These are phyloP conservation scores for Schizotus pectinicornis DNA, from an alignment of 2,888 invertebrate species.

Conservation along the genomic window DNA sequence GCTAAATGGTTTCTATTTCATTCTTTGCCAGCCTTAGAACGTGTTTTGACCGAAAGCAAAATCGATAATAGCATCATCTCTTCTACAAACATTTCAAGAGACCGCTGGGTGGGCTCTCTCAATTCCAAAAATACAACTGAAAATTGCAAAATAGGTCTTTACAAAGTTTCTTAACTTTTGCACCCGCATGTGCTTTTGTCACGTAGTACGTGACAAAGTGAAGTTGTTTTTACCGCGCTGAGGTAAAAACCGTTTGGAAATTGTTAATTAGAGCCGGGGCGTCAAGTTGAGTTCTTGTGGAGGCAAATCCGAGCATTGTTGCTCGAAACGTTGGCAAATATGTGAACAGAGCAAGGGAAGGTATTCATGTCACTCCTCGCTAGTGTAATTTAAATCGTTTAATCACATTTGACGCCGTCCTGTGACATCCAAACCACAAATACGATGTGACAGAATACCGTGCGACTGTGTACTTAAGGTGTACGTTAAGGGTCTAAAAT, in stretches of 20 bases:
- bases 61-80: conserved; percentile 8
- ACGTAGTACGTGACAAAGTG: too few relatives aligned
- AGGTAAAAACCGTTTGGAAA: too few relatives aligned
- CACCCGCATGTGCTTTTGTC: too few relatives aligned
- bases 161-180: too few relatives aligned
- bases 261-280: too few relatives aligned
- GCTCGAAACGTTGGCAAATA: too few relatives aligned
- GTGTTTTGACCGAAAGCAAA: conserved; percentile 9
- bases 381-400: conserved; percentile 21
- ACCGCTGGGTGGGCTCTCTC: too few relatives aligned
- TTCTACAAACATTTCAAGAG: conserved; percentile 3
- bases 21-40: conserved; percentile 3
- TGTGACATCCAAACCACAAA: conserved; percentile 20
- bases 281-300: too few relatives aligned
- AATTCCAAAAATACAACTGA: too few relatives aligned
- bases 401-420: conserved; percentile 19
- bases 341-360: not conserved
- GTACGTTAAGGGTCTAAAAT: conserved; percentile 33
- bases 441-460: conserved; percentile 9
- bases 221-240: too few relatives aligned
- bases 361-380: not conserved
- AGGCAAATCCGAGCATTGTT: too few relatives aligned
- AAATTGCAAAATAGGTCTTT: too few relatives aligned
- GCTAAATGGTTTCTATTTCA: conserved; percentile 21
- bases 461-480: conserved; percentile 26